Evolutionary conservation across 2,888 invertebrate genomes (phyloP).

Genomic region (Steinernema hermaphroditum): DNA sequence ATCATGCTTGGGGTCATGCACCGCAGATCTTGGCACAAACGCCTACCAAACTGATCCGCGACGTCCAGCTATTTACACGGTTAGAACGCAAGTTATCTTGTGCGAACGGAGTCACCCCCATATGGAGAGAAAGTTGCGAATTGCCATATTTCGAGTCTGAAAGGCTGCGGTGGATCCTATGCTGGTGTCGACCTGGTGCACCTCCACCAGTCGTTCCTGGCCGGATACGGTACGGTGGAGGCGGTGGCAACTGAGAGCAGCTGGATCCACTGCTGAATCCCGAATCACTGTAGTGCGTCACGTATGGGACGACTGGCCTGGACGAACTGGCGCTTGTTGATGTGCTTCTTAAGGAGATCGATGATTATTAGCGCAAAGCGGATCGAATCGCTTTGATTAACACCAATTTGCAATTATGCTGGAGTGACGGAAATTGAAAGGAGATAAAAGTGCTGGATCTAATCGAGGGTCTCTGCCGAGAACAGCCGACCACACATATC

Average conservation of each 20-base stretch:
- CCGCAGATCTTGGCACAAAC: constrained; percentile 2
- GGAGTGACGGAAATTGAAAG: constrained; percentile 18
- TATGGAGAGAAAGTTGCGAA: constrained; percentile 19
- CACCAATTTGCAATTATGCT: constrained; percentile 3
- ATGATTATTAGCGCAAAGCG: constrained; percentile 31
- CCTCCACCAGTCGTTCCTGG: constrained; percentile 41
- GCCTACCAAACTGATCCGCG: constrained; percentile 34
- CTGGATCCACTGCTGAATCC: constrained; percentile 62
- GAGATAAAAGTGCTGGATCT: constrained; percentile 8
- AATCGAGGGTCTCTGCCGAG: constrained; percentile 20
- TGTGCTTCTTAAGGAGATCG: constrained; percentile 39
- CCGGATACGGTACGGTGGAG: constrained; percentile 58
- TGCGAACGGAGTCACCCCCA: constrained; percentile 21
- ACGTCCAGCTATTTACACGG: constrained; percentile 32
- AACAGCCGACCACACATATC: constrained; percentile 27
- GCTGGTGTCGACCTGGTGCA: constrained; percentile 39
- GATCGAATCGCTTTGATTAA: background rate
- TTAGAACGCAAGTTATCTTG: constrained; percentile 21
- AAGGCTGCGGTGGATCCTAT: constrained; percentile 59
- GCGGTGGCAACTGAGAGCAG: constrained; percentile 63
- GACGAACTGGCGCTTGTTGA: constrained; percentile 42
- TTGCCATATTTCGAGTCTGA: constrained; percentile 58
- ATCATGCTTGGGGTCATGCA: constrained; percentile 7
- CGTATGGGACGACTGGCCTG: constrained; percentile 57
- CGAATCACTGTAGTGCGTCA: constrained; percentile 62